phyloP scores from a whole-genome alignment of 2,797 vertebrate genomes.

The Muraenolepis orangiensis region DNA sequence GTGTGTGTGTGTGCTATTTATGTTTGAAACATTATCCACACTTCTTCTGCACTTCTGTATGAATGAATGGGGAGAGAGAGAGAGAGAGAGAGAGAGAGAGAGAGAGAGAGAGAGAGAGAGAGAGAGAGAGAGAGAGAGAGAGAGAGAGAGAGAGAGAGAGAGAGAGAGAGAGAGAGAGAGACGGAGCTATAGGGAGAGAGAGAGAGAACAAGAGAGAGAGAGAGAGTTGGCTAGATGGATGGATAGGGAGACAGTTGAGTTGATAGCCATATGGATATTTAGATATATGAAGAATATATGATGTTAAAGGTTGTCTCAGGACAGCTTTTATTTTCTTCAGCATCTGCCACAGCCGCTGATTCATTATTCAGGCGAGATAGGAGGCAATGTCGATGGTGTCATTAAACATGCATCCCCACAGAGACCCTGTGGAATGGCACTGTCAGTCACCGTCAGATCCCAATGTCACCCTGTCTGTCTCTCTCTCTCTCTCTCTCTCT shows the following conservation, averaged over 20 bases:
- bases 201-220: slow-evolving; percentile 9
- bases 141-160: neutral
- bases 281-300: slow-evolving; percentile 17
- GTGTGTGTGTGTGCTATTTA: slow-evolving; percentile 34
- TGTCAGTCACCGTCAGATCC: slow-evolving; percentile 66
- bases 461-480: slow-evolving; percentile 48
- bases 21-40: slow-evolving; percentile 45
- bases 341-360: slow-evolving; percentile 34
- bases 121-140: slow-evolving; percentile 9
- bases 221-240: neutral
- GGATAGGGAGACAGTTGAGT: neutral
- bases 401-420: slow-evolving; percentile 71
- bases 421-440: slow-evolving; percentile 65
- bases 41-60: slow-evolving; percentile 29
- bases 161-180: slow-evolving; percentile 2
- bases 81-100: neutral
- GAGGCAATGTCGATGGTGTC: slow-evolving; percentile 51
- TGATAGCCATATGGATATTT: neutral
- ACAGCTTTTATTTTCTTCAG: too few species aligned
- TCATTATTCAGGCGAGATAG: slow-evolving; percentile 69
- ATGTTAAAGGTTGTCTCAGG: neutral
- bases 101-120: slow-evolving; percentile 3
- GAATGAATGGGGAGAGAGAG: neutral
- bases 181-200: neutral
- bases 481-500: slow-evolving; percentile 12